Evolutionary conservation across 2,113 vertebrate species (phyloP), one percentile per base, ranked within the genome.

Genomic region (Hyaena hyaena): DNA sequence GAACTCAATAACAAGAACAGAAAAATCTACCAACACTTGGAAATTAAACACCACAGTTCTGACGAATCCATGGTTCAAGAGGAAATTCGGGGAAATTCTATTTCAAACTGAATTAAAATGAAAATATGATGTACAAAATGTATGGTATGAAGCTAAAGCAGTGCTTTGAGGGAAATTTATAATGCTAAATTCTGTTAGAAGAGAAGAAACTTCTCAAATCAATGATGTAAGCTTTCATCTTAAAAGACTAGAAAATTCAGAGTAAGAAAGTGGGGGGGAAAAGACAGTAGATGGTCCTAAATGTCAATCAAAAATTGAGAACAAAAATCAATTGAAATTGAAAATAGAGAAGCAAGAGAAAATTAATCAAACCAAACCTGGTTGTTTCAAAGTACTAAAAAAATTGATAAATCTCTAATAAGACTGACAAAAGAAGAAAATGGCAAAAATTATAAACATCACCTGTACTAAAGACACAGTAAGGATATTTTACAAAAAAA

Each of bases 291-390:
- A 8, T 65, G 50, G 53, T 21, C 24, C 26, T 43, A 89, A 88
- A 81, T 76, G 53, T 39, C 39, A 39, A 39, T 39, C 39, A 39
- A 39, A 39, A 39, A 39, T 39, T 77, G 69, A 93, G n/a, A 88
- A 55, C 14, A 90, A 65, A 86, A 81, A 86, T 93, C 17, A 69
- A 28, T 76, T 76, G 58, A 89, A 33, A 93, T 39, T 96, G n/a
- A 87, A 93, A 45, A 80, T 35, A 39, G 48, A 76, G 35, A 50
- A 79, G 12, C 61, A 65, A 35, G 33, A 45, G 43, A 95, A 73
- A 39, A 71, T 61, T 48, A 50, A 63, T 84, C 63, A 58, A 82
- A 43, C 11, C 26, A n/a, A 92, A 85, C 10, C 7, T 19, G 12
- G 9, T 69, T 94, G 21, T 81, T 73, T 96, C 24, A 80, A 95